Percentiles rank a stretch among this genome's conserved stretches.
Evolutionary conservation across 2,888 invertebrate genomes (phyloP).

Genomic region (Pristionchus maxplancki): DNA sequence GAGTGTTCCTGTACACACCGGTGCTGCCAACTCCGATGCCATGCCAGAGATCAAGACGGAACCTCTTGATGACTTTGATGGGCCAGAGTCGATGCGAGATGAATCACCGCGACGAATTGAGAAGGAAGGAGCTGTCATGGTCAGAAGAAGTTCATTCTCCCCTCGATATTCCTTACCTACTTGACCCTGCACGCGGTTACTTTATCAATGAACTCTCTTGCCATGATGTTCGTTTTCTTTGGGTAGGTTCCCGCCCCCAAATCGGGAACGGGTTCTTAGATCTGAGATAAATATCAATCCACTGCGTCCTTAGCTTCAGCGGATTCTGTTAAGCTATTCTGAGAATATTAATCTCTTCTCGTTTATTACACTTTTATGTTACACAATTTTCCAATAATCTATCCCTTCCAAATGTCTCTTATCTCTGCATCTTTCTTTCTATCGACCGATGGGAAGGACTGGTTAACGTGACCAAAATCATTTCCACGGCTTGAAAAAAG

Average conservation of each 20-base stretch:
- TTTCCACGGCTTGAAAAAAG: too few species aligned
- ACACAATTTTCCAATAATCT: neutral
- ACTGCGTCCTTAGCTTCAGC: too few species aligned
- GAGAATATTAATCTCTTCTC: too few species aligned
- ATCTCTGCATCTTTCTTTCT: neutral
- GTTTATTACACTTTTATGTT: neutral
- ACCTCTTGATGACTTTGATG: neutral
- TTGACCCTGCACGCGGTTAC: neutral
- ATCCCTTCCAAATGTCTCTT: neutral
- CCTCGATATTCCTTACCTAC: neutral
- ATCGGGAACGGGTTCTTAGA: neutral
- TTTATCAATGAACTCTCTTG: neutral
- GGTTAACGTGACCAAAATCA: neutral
- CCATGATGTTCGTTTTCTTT: neutral
- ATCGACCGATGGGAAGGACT: too few species aligned
- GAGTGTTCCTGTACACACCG: neutral
- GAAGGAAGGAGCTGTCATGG: neutral
- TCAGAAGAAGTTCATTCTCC: neutral
- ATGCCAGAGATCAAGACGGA: neutral
- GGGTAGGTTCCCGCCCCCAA: neutral
- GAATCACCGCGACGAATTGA: neutral
- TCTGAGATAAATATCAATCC: neutral
- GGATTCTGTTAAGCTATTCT: too few species aligned
- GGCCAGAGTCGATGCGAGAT: neutral
- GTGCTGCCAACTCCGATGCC: neutral